These are phyloP conservation scores for Numida meleagris DNA, from an alignment of 2,113 vertebrate genomes.

Conservation along the genomic window DNA sequence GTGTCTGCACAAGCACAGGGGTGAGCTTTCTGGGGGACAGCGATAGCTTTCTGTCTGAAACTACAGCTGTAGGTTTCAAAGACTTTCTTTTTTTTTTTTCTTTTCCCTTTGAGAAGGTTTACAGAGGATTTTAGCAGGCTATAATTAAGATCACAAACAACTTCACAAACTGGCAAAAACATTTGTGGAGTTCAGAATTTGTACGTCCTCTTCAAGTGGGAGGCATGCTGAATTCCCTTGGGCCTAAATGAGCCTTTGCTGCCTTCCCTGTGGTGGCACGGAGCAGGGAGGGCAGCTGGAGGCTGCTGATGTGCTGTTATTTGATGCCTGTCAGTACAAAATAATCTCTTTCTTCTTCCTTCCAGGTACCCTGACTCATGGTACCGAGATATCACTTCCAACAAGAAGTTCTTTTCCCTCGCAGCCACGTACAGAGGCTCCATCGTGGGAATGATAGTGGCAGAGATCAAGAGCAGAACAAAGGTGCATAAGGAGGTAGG, in stretches of 20 bases:
- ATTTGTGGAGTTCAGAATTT: background rate
- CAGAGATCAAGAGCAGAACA: slow-evolving; percentile 96
- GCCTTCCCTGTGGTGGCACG: background rate
- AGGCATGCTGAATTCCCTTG: background rate
- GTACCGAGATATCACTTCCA: slow-evolving; percentile 99
- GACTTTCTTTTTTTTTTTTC: background rate
- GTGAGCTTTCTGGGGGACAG: background rate
- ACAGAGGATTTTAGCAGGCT: background rate
- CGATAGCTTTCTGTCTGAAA: background rate
- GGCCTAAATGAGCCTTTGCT: background rate
- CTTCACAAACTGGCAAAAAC: background rate
- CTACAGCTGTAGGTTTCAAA: background rate
- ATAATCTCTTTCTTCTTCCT: background rate
- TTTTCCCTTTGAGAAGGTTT: background rate
- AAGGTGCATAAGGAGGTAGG: slow-evolving; percentile 98
- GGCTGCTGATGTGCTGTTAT: background rate
- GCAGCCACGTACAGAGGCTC: slow-evolving; percentile 93
- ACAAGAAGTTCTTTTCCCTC: slow-evolving; percentile 99
- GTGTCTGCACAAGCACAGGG: background rate
- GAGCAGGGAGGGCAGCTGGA: background rate
- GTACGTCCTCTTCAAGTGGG: background rate
- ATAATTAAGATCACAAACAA: slow-evolving; percentile 4
- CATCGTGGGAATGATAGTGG: slow-evolving; percentile 99
- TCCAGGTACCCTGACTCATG: slow-evolving; percentile 98
- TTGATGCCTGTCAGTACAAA: too few relatives aligned